phyloP scores from a whole-genome alignment of 2,888 invertebrate species.

The Agrotis puta region DNA sequence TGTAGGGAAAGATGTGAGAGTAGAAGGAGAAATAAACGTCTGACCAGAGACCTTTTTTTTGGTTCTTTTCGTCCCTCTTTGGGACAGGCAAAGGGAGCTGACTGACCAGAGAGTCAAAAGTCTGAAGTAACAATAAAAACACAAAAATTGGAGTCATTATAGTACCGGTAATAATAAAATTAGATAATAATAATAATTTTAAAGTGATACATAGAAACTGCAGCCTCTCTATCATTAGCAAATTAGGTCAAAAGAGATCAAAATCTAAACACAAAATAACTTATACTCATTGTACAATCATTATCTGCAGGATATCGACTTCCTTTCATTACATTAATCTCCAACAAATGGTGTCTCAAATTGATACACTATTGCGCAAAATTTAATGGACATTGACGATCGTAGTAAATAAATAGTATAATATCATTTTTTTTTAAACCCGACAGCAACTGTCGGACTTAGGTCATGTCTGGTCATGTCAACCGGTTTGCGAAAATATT shows the following conservation, averaged over 20 bases:
- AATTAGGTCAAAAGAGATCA: constrained; percentile 41
- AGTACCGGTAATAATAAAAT: neutral
- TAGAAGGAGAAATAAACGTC: too few relatives aligned
- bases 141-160: neutral
- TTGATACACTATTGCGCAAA: constrained; percentile 49
- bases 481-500: too few relatives aligned
- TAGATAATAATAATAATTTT: neutral
- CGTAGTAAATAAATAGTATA: neutral
- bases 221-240: neutral
- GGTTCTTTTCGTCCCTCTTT: too few relatives aligned
- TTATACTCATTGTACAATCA: constrained; percentile 33
- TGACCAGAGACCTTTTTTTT: too few relatives aligned
- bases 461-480: too few relatives aligned
- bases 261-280: constrained; percentile 43
- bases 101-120: too few relatives aligned
- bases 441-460: too few relatives aligned
- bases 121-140: neutral
- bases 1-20: too few relatives aligned
- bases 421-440: too few relatives aligned
- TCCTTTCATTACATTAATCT: constrained; percentile 51
- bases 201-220: neutral
- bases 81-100: too few relatives aligned
- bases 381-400: constrained; percentile 16
- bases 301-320: constrained; percentile 60
- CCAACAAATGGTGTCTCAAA: constrained; percentile 51